A percentile compares a stretch with the other conserved stretches of the same genome.
Conservation (phyloP, 1,140 invertebrate genomes). For the Centruroides sculpturatus region DNA sequence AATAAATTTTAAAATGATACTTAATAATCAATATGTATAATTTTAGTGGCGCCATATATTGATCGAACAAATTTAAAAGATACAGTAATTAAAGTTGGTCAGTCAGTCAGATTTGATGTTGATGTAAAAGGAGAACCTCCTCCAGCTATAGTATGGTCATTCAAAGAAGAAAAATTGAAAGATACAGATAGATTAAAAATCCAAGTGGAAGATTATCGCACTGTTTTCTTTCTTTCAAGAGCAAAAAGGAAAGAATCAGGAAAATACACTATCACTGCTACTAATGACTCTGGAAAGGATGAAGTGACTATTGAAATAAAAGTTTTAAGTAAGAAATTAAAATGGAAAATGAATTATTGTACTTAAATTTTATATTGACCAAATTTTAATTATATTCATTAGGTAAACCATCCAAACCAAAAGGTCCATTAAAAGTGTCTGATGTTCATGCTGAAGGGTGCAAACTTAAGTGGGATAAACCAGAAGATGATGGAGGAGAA, state of each 20-base stretch:
- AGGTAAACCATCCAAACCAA: constrained; percentile 53
- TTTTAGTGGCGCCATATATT: constrained; percentile 70
- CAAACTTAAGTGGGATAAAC: constrained; percentile 84
- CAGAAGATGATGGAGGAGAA: constrained; percentile 85
- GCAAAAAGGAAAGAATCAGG: constrained; percentile 68
- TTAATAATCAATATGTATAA: background rate
- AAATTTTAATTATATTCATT: constrained; percentile 44
- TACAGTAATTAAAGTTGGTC: constrained; percentile 66
- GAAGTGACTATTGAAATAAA: constrained; percentile 76
- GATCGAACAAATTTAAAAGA: constrained; percentile 81
- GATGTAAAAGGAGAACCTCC: constrained; percentile 78
- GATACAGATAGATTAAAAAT: constrained; percentile 28
- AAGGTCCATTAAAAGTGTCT: constrained; percentile 62
- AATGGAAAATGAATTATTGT: background rate
- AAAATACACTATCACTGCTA: constrained; percentile 79
- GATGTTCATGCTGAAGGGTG: constrained; percentile 83
- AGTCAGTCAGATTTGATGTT: constrained; percentile 72
- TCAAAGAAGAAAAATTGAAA: constrained; percentile 43
- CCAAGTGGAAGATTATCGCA: constrained; percentile 40
- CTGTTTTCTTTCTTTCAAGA: constrained; percentile 71
- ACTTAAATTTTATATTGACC: background rate
- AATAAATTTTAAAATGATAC: background rate
- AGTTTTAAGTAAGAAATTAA: constrained; percentile 39
- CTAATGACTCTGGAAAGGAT: constrained; percentile 88
- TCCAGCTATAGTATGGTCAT: constrained; percentile 69